Evolutionary conservation across 2,888 invertebrate species (phyloP).

Genomic region (Ecdyonurus torrentis): DNA sequence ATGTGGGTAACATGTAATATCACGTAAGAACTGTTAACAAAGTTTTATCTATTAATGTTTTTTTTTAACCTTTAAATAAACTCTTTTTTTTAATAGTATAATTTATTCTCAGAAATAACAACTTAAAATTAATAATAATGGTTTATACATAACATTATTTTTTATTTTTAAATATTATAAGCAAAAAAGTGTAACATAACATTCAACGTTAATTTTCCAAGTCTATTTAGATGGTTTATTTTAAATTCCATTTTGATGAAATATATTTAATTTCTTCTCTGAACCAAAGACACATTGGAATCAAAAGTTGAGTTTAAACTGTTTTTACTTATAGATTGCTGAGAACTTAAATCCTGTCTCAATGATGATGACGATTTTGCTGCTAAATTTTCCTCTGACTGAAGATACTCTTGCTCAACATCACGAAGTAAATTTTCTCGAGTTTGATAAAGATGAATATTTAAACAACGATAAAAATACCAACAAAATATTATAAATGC

Average conservation of each 20-base stretch:
- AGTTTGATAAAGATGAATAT: background rate
- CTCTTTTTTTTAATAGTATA: no score
- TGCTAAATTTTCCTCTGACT: background rate
- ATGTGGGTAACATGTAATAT: no score
- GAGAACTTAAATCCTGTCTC: background rate
- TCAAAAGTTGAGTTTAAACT: background rate
- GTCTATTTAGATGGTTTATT: background rate
- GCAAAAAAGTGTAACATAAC: no score
- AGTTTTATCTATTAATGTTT: no score
- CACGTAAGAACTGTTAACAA: no score
- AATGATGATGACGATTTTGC: no score
- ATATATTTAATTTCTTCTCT: background rate
- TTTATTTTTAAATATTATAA: no score
- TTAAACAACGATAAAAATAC: background rate
- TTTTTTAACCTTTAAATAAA: no score
- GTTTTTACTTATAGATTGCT: background rate
- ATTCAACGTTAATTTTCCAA: no score
- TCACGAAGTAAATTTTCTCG: background rate
- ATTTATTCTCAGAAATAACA: no score
- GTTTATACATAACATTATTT: no score
- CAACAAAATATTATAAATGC: background rate
- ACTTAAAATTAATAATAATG: no score
- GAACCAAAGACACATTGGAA: background rate
- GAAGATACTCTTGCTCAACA: background rate
- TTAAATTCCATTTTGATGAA: background rate